Percentiles rank a stretch among this genome's conserved stretches.
Conservation (phyloP, 2,113 vertebrate species). For the Phocoena sinus region DNA sequence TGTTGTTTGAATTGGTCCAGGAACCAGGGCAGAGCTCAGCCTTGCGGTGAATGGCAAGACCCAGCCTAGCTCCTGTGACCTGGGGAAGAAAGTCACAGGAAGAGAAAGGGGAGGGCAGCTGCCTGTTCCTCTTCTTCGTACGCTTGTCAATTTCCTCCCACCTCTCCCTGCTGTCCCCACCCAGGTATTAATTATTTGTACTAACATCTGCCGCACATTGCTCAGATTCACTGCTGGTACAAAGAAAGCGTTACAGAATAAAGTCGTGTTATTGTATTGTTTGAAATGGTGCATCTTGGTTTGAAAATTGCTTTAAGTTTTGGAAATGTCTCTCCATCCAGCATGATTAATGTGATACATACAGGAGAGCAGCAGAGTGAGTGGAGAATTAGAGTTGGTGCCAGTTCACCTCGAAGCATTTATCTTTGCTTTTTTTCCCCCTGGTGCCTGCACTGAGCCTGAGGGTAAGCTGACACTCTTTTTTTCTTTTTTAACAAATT, state of each 20-base stretch:
- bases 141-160: accelerated
- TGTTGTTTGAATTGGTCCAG: not conserved
- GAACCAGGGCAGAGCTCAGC: not conserved
- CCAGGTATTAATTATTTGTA: not conserved
- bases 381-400: slow-evolving; percentile 74
- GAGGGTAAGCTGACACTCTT: slow-evolving; percentile 80
- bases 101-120: accelerated
- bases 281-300: slow-evolving; percentile 74
- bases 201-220: not conserved
- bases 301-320: slow-evolving; percentile 77
- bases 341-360: slow-evolving; percentile 79
- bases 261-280: slow-evolving; percentile 52
- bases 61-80: not conserved
- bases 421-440: slow-evolving; percentile 75
- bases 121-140: not conserved
- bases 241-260: slow-evolving; percentile 36
- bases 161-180: not conserved
- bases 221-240: not conserved
- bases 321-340: slow-evolving; percentile 67
- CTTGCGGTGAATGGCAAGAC: not conserved
- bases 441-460: slow-evolving; percentile 75
- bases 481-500: slow-evolving; percentile 77
- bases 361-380: slow-evolving; percentile 67
- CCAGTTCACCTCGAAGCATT: slow-evolving; percentile 79
- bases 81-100: not conserved